Percentiles rank a stretch among this genome's conserved stretches.
Conservation (phyloP, 2,888 invertebrate genomes). For the Phoronis australis region DNA sequence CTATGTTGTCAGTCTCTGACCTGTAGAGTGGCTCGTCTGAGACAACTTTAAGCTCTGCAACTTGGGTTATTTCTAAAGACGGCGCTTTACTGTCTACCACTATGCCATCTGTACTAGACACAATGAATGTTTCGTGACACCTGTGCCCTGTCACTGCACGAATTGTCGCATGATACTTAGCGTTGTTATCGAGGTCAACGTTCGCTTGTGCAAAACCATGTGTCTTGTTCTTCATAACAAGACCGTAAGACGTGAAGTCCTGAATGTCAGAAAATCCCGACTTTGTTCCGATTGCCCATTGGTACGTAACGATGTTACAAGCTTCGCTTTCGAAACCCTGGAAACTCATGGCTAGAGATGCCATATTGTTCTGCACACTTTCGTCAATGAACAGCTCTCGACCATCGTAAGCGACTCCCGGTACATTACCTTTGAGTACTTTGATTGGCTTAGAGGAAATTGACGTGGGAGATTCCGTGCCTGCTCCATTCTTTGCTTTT, state of each 20-base stretch:
- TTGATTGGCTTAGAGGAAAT: constrained; percentile 16
- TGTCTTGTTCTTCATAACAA: constrained; percentile 24
- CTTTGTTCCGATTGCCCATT: constrained; percentile 27
- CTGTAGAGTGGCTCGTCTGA: not conserved
- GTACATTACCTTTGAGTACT: constrained; percentile 21
- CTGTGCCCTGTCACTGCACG: constrained; percentile 24
- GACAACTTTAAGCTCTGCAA: not conserved
- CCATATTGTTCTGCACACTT: constrained; percentile 19
- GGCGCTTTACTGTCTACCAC: constrained; percentile 21
- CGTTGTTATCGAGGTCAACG: constrained; percentile 20
- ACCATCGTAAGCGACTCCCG: constrained; percentile 28
- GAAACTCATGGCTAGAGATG: constrained; percentile 28
- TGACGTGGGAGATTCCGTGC: constrained; percentile 12
- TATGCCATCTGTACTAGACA: constrained; percentile 28
- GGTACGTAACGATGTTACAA: constrained; percentile 27
- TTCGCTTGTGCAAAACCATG: constrained; percentile 28
- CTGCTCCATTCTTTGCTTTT: constrained; percentile 23
- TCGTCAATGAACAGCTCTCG: constrained; percentile 17
- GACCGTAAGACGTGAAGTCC: constrained; percentile 25
- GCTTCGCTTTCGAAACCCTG: constrained; percentile 29
- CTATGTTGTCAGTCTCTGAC: not conserved
- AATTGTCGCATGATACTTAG: constrained; percentile 22
- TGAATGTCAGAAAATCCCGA: constrained; percentile 25
- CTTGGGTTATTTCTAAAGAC: not conserved
- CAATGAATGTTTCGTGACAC: constrained; percentile 24